Percentiles rank a stretch among this genome's conserved stretches.
phyloP scores from a whole-genome alignment of 2,888 invertebrate genomes.

The Aphidius colemani region DNA sequence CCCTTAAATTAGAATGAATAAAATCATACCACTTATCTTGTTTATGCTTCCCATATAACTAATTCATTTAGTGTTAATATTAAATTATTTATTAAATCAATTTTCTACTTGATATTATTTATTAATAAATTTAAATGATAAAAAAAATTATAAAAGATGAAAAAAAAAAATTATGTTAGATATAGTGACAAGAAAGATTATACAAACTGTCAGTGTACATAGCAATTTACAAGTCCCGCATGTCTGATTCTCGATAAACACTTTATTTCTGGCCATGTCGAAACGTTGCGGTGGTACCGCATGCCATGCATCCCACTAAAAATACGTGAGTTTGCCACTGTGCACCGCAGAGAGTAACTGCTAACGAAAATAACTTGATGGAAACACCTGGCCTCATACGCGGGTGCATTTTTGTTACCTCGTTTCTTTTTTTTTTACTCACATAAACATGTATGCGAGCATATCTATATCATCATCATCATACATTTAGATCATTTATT shows the following conservation, averaged over 20 bases:
- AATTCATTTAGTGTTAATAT: too few relatives aligned
- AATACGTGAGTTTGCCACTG: slow-evolving; percentile 43
- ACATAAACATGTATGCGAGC: neutral
- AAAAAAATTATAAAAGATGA: neutral
- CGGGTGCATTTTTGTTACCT: slow-evolving; percentile 37
- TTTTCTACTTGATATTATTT: too few relatives aligned
- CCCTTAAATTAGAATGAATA: too few relatives aligned
- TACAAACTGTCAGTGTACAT: too few relatives aligned
- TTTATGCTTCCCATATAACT: too few relatives aligned
- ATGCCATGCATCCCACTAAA: slow-evolving; percentile 50
- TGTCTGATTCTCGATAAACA: slow-evolving; percentile 49
- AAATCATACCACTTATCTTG: too few relatives aligned
- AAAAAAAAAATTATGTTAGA: too few relatives aligned
- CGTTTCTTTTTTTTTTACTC: neutral
- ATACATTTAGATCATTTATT: too few relatives aligned
- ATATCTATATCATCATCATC: neutral
- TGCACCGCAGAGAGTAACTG: slow-evolving; percentile 41
- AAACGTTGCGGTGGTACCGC: slow-evolving; percentile 51
- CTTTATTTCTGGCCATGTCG: slow-evolving; percentile 53
- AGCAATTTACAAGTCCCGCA: slow-evolving; percentile 5
- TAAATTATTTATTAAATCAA: too few relatives aligned
- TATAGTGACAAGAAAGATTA: too few relatives aligned
- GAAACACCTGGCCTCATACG: slow-evolving; percentile 49
- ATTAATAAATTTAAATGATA: too few relatives aligned
- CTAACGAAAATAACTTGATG: slow-evolving; percentile 47